Evolutionary conservation across 2,888 invertebrate genomes (phyloP).

Genomic region (Eupeodes luniger): DNA sequence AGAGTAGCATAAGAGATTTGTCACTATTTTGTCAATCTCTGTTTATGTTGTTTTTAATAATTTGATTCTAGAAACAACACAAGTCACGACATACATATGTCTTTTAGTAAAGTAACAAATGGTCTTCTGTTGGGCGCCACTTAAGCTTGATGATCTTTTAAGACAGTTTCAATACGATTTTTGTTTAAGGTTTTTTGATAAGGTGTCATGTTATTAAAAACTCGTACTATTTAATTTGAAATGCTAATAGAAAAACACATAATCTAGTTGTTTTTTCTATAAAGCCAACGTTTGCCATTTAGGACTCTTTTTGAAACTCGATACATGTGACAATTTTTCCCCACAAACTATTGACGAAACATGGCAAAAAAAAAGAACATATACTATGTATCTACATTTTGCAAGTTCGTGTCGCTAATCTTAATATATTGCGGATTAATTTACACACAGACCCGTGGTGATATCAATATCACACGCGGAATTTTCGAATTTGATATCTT

Average conservation of each 20-base stretch:
- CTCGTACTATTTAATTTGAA: background rate
- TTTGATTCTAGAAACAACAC: too few relatives aligned
- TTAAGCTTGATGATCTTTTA: background rate
- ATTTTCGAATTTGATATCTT: constrained; percentile 73
- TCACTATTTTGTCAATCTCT: background rate
- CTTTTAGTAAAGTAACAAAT: background rate
- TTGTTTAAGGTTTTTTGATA: background rate
- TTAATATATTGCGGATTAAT: constrained; percentile 53
- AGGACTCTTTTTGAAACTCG: constrained; percentile 71
- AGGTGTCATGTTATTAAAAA: background rate
- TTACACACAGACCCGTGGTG: constrained; percentile 63
- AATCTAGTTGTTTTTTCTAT: background rate
- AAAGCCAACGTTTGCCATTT: background rate
- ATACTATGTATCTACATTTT: constrained; percentile 5
- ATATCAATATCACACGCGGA: constrained; percentile 75
- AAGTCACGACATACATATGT: too few relatives aligned
- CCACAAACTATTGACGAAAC: constrained; percentile 52
- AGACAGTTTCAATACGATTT: background rate
- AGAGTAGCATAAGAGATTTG: background rate
- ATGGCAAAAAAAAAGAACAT: background rate
- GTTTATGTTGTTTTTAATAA: background rate
- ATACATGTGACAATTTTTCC: constrained; percentile 65
- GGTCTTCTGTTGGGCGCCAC: constrained; percentile 3
- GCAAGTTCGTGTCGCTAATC: constrained; percentile 54
- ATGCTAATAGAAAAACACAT: background rate